Conservation (phyloP, 2,888 invertebrate genomes). For the Unio delphinus region DNA sequence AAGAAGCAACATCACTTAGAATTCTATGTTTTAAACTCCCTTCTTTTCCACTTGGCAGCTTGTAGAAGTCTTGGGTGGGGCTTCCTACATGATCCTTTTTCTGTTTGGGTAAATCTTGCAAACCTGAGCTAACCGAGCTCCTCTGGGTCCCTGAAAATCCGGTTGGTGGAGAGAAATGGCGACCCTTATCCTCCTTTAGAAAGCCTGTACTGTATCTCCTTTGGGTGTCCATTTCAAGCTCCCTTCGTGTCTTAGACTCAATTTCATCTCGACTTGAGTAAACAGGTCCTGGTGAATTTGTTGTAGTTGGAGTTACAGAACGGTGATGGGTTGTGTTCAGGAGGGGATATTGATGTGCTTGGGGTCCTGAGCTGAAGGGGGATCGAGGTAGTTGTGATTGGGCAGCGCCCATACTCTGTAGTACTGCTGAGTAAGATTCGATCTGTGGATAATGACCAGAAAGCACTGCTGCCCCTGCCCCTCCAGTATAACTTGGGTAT, state of each 20-base stretch:
- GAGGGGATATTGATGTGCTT: constrained; percentile 39
- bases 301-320: constrained; percentile 33
- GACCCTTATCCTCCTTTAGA: constrained; percentile 43
- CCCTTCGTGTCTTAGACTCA: constrained; percentile 24
- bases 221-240: constrained; percentile 30
- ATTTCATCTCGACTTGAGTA: constrained; percentile 31
- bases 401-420: constrained; percentile 63
- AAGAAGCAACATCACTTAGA: constrained; percentile 59
- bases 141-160: constrained; percentile 37
- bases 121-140: constrained; percentile 37
- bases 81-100: constrained; percentile 33
- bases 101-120: constrained; percentile 41
- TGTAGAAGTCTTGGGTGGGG: constrained; percentile 42
- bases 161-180: constrained; percentile 39
- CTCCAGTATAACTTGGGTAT: constrained; percentile 35
- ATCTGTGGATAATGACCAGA: constrained; percentile 27
- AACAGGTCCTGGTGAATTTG: constrained; percentile 38
- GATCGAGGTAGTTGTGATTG: constrained; percentile 56
- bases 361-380: constrained; percentile 23
- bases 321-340: constrained; percentile 25
- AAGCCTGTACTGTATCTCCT: constrained; percentile 35
- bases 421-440: constrained; percentile 62
- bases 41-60: constrained; percentile 74
- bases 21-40: constrained; percentile 79
- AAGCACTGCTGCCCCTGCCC: constrained; percentile 14